These are phyloP conservation scores for Calameuta pallipes DNA, from an alignment of 2,888 invertebrate genomes.

Conservation along the genomic window DNA sequence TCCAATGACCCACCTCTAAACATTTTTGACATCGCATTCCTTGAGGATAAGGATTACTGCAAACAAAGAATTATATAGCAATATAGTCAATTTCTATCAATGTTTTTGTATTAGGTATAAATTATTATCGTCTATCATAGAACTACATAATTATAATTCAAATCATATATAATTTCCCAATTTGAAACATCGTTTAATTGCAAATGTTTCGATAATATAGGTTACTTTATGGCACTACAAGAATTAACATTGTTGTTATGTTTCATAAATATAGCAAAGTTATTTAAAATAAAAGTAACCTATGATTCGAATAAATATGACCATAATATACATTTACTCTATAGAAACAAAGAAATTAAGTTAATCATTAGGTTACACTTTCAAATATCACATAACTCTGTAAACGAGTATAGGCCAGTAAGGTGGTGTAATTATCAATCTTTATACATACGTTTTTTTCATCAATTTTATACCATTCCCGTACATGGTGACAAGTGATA, in stretches of 20 bases:
- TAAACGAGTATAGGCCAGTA: too few species aligned
- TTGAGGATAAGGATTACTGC: slow-evolving; percentile 73
- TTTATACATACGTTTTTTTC: slow-evolving; percentile 44
- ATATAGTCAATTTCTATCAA: neutral
- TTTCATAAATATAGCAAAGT: too few species aligned
- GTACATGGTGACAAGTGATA: slow-evolving; percentile 32
- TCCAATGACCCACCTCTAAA: slow-evolving; percentile 93
- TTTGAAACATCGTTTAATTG: slow-evolving; percentile 6
- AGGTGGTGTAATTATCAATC: too few species aligned
- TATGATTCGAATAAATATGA: neutral
- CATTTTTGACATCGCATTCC: slow-evolving; percentile 93
- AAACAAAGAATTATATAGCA: slow-evolving; percentile 16
- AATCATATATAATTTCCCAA: slow-evolving; percentile 30
- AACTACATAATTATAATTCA: slow-evolving; percentile 11
- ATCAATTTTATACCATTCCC: slow-evolving; percentile 37
- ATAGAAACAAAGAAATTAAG: slow-evolving; percentile 2
- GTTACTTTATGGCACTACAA: slow-evolving; percentile 22
- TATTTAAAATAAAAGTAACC: too few species aligned
- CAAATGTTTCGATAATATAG: slow-evolving; percentile 20
- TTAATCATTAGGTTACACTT: too few species aligned
- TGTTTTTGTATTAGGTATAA: too few species aligned
- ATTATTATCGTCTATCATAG: neutral
- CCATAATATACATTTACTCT: neutral
- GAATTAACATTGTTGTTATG: neutral
- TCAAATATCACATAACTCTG: too few species aligned